Evolutionary conservation across 2,113 vertebrate species (phyloP).

Genomic region (Rhinolophus ferrumequinum): DNA sequence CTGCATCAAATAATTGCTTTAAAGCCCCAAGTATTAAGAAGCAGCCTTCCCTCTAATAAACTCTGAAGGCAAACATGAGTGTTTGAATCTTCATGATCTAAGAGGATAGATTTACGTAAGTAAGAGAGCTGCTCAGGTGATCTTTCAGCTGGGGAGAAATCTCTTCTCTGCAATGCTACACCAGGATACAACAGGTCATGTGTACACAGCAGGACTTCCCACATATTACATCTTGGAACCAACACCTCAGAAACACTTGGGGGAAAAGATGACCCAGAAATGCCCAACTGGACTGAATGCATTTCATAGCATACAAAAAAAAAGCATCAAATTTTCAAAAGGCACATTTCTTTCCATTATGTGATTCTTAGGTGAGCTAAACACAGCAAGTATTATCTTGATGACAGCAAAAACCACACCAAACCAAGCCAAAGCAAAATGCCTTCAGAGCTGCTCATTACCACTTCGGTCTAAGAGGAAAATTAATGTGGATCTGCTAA

Average conservation of each 20-base stretch:
- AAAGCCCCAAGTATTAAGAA: neutral
- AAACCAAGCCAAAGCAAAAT: neutral
- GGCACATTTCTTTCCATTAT: slow-evolving; percentile 44
- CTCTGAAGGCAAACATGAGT: slow-evolving; percentile 25
- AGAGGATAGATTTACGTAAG: neutral
- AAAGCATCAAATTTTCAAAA: slow-evolving; percentile 44
- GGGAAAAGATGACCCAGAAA: slow-evolving; percentile 21
- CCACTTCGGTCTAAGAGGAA: neutral
- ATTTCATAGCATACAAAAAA: neutral
- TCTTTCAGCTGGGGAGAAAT: neutral
- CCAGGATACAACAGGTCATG: slow-evolving; percentile 1
- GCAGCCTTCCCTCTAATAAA: slow-evolving; percentile 22
- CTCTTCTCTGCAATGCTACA: neutral
- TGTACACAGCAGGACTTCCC: neutral
- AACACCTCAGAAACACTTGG: neutral
- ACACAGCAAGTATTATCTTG: neutral
- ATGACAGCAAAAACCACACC: slow-evolving; percentile 52
- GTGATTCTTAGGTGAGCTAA: slow-evolving; percentile 41
- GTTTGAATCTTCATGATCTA: slow-evolving; percentile 2
- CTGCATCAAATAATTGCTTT: slow-evolving; percentile 7
- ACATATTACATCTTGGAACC: neutral
- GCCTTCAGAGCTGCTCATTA: neutral
- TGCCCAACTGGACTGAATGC: slow-evolving; percentile 35
- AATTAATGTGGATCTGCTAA: neutral
- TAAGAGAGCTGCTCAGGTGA: neutral